Conservation (phyloP, 2,797 vertebrate species). For the Thripadectes ignobilis region DNA sequence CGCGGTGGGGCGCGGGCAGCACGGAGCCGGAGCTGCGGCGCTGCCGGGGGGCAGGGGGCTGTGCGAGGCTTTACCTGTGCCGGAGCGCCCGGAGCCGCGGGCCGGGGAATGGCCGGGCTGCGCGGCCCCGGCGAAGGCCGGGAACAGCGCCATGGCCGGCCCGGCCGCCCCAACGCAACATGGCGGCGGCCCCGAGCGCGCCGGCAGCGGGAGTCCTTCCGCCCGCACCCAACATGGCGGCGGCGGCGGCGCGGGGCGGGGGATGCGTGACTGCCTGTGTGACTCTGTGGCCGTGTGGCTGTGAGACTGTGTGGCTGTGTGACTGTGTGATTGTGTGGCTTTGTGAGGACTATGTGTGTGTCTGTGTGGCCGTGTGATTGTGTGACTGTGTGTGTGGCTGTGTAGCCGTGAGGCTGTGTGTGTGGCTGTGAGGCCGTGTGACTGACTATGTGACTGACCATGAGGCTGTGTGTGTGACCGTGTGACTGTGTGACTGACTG, state of each 20-base stretch:
- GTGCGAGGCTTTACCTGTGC: conserved; percentile 44
- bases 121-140: conserved; percentile 58
- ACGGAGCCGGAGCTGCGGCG: neutral
- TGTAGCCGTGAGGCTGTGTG: too few relatives aligned
- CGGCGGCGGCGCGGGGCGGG: rapidly evolving
- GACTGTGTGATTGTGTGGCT: too few relatives aligned
- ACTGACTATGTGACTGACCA: too few relatives aligned
- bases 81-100: neutral
- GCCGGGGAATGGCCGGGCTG: neutral
- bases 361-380: too few relatives aligned
- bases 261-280: too few relatives aligned
- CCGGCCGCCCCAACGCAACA: neutral
- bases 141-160: conserved; percentile 68
- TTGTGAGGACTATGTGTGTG: too few relatives aligned
- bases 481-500: too few relatives aligned
- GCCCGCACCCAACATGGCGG: neutral
- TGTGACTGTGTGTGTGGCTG: too few relatives aligned
- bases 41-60: neutral
- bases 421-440: too few relatives aligned
- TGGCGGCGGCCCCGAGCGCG: neutral
- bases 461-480: too few relatives aligned
- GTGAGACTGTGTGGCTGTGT: too few relatives aligned
- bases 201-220: conserved; percentile 48
- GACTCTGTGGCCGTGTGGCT: too few relatives aligned
- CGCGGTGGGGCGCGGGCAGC: neutral